phyloP scores from a whole-genome alignment of 1,140 invertebrate genomes.

The Apocrypta bakeri region DNA sequence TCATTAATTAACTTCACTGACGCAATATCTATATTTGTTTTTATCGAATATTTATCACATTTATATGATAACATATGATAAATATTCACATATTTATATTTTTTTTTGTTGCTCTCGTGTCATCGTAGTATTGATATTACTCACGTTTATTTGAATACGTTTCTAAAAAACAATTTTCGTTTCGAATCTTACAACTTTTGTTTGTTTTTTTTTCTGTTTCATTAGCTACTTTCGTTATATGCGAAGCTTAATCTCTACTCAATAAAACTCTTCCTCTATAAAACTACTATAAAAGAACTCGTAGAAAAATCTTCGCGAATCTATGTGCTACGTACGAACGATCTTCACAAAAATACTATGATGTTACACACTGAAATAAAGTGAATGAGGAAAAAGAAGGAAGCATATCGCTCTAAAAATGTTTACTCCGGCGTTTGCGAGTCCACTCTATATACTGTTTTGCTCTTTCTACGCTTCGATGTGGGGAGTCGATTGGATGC shows the following conservation, averaged over 20 bases:
- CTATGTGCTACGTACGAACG: slow-evolving; percentile 17
- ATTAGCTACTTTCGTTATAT: slow-evolving; percentile 41
- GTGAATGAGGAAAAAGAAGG: slow-evolving; percentile 5
- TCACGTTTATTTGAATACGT: slow-evolving; percentile 10
- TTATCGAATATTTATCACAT: not conserved
- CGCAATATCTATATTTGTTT: slow-evolving; percentile 30
- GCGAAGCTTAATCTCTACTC: slow-evolving; percentile 44
- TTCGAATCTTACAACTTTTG: slow-evolving; percentile 14
- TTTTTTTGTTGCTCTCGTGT: slow-evolving; percentile 10
- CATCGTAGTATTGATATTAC: not conserved
- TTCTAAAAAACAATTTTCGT: slow-evolving; percentile 32
- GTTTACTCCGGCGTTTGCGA: slow-evolving; percentile 26
- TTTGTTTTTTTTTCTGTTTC: slow-evolving; percentile 17
- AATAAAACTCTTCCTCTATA: slow-evolving; percentile 42
- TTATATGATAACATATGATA: slow-evolving; percentile 5
- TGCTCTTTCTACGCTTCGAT: slow-evolving; percentile 17
- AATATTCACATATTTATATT: slow-evolving; percentile 6
- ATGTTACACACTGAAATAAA: slow-evolving; percentile 38
- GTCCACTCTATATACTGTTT: slow-evolving; percentile 16
- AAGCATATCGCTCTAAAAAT: slow-evolving; percentile 28
- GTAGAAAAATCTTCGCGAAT: slow-evolving; percentile 48
- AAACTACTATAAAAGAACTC: slow-evolving; percentile 48
- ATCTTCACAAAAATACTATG: slow-evolving; percentile 37
- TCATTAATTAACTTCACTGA: slow-evolving; percentile 36
- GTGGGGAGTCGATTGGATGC: not conserved